Evolutionary conservation across 1,140 invertebrate genomes (phyloP), one percentile per base, ranked within the genome.

Genomic region (Tribolium castaneum): DNA sequence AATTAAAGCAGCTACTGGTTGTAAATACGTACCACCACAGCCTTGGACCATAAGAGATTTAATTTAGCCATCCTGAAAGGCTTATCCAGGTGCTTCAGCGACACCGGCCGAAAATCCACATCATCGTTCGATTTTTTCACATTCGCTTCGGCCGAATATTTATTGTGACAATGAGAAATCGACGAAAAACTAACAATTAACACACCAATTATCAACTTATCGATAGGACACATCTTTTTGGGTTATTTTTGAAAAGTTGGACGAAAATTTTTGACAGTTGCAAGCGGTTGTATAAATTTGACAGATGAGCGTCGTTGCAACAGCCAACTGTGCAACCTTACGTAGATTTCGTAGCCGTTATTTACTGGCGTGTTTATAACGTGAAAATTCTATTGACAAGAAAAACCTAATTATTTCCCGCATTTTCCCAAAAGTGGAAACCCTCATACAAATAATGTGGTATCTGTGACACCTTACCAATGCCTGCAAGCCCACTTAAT

Each of bases 1-100:
- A 19, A 19, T 19, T 30, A 30, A 30, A 1, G 25, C 6, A 30
- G 5, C 3, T 30, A 30, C 25, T 4, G 6, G 66, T 19, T n/a
- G 0, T 9, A 14, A 22, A 35, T 30, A 82, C 84, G 80, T 82
- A 86, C 85, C 30, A 84, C 34, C 35, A 84, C 80, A 3, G 86
- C 86, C 81, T 86, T 86, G 3, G 83, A 81, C 86, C 86, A 86
- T n/a, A 86, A 66, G n/a, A 85, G 73, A 77, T 86, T 86, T 16
- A 86, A 73, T 85, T 86, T 86, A 5, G 84, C 80, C 86, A 86
- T 86, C 45, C 86, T 70, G 79, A 85, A 86, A 12, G 86, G 85
- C 52, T 82, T 84, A 75, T 86, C 84, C 51, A 86, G 79, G 45
- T 84, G 83, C 80, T 85, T 83, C 34, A 86, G 78, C n/a, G 82